Conservation (phyloP, 1,140 invertebrate genomes). For the Conus betulinus region DNA sequence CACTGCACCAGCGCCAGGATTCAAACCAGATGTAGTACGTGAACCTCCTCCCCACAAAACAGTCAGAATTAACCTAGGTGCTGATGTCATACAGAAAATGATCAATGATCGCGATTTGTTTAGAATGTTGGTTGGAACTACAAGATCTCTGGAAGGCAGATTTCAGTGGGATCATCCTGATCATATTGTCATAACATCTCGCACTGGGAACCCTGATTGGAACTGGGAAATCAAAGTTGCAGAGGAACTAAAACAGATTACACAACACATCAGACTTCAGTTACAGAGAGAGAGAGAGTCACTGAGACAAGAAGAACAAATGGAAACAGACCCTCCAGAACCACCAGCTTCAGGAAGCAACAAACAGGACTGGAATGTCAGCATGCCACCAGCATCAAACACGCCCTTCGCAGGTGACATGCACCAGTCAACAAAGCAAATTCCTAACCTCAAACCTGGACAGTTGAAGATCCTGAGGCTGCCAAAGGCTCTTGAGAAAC, state of each 20-base stretch:
- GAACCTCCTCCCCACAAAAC: neutral
- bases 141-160: neutral
- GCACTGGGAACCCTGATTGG: neutral
- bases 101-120: neutral
- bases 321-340: neutral
- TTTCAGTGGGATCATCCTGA: neutral
- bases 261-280: neutral
- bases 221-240: neutral
- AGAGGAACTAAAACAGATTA: neutral
- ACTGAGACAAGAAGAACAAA: neutral
- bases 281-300: neutral
- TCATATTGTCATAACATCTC: neutral
- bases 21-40: neutral
- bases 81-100: neutral
- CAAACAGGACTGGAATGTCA: neutral
- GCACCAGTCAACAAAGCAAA: neutral
- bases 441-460: neutral
- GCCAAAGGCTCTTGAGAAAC: neutral
- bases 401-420: neutral
- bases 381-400: neutral
- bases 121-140: neutral
- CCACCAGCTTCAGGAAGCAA: neutral
- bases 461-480: neutral
- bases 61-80: neutral
- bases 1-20: neutral